Conservation (phyloP, 2,113 vertebrate species). For the Chionomys nivalis region DNA sequence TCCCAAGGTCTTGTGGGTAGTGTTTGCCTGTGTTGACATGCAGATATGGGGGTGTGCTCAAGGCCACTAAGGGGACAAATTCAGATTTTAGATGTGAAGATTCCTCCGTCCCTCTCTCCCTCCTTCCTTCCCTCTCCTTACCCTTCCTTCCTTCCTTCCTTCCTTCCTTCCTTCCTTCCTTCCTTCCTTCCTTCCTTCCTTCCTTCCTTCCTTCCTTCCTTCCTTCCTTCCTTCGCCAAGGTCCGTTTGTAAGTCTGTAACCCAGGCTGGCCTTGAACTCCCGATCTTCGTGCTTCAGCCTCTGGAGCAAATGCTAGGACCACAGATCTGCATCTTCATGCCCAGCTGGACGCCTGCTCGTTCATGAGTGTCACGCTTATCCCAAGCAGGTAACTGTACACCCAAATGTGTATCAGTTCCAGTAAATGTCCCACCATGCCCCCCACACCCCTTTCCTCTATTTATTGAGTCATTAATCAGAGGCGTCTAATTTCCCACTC, state of each 20-base stretch:
- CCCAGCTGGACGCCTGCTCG: neutral
- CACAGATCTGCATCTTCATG: neutral
- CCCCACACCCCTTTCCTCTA: conserved; percentile 80
- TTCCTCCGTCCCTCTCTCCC: neutral
- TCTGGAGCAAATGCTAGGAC: neutral
- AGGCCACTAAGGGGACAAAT: too few species aligned
- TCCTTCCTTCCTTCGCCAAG: too few species aligned
- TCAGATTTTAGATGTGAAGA: neutral
- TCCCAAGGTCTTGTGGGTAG: neutral
- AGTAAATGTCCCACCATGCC: conserved; percentile 60
- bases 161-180: rapidly evolving
- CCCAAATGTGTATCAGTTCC: conserved; percentile 60
- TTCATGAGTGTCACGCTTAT: neutral
- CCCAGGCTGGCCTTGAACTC: neutral
- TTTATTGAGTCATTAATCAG: conserved; percentile 84
- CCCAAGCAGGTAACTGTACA: neutral
- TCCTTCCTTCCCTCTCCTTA: too few species aligned
- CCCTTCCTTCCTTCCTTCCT: too few species aligned
- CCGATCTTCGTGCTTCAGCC: neutral
- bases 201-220: too few species aligned
- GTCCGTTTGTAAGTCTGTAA: neutral
- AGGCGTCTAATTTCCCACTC: conserved; percentile 78
- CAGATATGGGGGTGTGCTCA: neutral
- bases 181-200: neutral
- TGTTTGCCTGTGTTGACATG: neutral